Base-by-base conservation (phyloP, 2,888 invertebrate genomes). In the Drosophila algonquin region DNA sequence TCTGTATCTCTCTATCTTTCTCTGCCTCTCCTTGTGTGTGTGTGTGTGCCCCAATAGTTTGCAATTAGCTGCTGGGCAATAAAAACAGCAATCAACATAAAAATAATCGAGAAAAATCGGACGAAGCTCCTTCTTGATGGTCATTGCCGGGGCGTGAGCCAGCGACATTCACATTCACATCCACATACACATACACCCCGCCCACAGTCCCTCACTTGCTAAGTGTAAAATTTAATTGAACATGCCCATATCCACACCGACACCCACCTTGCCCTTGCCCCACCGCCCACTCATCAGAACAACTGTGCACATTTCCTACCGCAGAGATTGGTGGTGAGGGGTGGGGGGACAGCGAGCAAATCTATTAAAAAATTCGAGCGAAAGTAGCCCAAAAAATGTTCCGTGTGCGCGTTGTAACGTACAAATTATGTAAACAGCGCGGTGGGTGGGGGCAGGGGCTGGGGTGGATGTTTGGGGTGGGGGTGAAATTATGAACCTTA, bases 31-130 rank as follows among this genome's bases (percentile, higher is more conserved):
- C 12, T n/a, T 44, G 63, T 16, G 61, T 45, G 54, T n/a, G 55
- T 58, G 46, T 51, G 55, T 48, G 65, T 44, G 52, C 55, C 63
- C 83, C 88, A 86, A 86, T 86, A 86, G 86, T 86, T 86, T 80
- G 88, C 86, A 86, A 86, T 86, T 86, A 86, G 81, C 76, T 62
- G 24, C 44, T 21, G 51, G 27, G 71, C 58, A 60, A 80, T 89
- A 89, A 87, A 90, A 89, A 79, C 61, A 75, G 78, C 80, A 85
- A 89, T 90, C 88, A 88, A 76, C 89, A 90, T 90, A 85, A 87
- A 87, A 87, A 81, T 87, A 84, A 84, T 84, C 84, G 81, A 75
- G 74, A 58, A 62, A 75, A 76, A 73, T 71, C 70, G 56, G 35
- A 32, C 3, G 40, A n/a, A 44, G 45, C n/a, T 2, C 24, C 14